phyloP scores from a whole-genome alignment of 2,888 invertebrate genomes.

The Clivina fossor region DNA sequence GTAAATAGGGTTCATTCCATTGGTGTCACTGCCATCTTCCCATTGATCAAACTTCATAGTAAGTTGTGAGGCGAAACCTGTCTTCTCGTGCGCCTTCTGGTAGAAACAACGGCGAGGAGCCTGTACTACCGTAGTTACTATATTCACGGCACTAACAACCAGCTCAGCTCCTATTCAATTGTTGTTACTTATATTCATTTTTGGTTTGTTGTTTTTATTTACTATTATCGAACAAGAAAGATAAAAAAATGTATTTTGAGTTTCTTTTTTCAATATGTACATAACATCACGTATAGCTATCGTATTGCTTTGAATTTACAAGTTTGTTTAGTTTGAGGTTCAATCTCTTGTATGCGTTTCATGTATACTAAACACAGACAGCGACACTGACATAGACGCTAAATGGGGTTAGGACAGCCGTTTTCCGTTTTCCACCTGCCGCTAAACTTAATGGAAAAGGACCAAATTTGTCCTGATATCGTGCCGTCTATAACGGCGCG shows the following conservation, averaged over 20 bases:
- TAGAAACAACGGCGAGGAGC: constrained; percentile 22
- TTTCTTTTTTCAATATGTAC: neutral
- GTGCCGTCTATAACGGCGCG: no score
- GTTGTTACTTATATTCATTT: neutral
- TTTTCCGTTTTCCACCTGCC: no score
- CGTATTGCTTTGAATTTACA: constrained; percentile 22
- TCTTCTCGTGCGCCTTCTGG: constrained; percentile 17
- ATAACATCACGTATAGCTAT: neutral
- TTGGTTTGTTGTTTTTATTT: no score
- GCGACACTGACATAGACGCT: neutral
- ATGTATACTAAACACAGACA: neutral
- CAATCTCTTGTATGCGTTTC: constrained; percentile 6
- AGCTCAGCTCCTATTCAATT: neutral
- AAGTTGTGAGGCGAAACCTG: constrained; percentile 21
- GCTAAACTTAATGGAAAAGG: neutral
- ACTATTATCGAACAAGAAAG: no score
- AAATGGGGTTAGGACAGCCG: no score
- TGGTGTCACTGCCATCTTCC: constrained; percentile 43
- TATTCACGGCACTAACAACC: neutral
- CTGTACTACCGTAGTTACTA: constrained; percentile 10
- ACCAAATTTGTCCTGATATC: neutral
- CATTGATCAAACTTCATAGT: constrained; percentile 45
- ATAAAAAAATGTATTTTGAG: no score
- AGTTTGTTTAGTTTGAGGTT: constrained; percentile 24
- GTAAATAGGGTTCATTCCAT: constrained; percentile 20